These are phyloP conservation scores for Oncorhynchus kisutch DNA, from an alignment of 2,113 vertebrate genomes.

Conservation along the genomic window DNA sequence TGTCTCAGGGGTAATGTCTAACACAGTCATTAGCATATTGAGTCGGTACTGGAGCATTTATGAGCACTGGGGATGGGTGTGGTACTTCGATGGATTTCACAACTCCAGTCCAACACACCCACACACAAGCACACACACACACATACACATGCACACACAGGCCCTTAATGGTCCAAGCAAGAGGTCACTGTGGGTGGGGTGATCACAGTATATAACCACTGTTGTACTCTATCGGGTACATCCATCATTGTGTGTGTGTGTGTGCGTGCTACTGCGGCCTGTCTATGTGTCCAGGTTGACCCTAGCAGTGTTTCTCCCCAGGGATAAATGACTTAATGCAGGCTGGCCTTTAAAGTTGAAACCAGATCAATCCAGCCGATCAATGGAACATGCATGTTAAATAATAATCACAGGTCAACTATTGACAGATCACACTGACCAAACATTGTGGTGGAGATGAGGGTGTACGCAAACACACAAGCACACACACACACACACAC, in stretches of 20 bases:
- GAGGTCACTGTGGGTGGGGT: neutral
- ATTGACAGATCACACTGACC: constrained; percentile 53
- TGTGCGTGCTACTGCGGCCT: neutral
- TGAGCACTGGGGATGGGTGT: neutral
- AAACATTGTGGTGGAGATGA: neutral
- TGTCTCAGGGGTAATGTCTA: too few species aligned
- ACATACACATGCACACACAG: neutral
- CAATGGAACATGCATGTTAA: constrained; percentile 76
- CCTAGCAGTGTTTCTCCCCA: constrained; percentile 60
- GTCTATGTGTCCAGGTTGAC: constrained; percentile 30
- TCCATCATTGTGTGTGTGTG: constrained; percentile 32
- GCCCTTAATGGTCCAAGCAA: neutral
- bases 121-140: neutral
- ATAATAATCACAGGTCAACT: constrained; percentile 76
- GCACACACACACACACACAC: constrained; percentile 21
- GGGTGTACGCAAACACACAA: constrained; percentile 13
- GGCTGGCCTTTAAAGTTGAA: constrained; percentile 69
- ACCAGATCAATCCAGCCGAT: constrained; percentile 68
- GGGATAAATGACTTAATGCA: constrained; percentile 69
- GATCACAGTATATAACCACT: neutral
- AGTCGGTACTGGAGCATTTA: too few species aligned
- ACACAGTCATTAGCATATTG: too few species aligned
- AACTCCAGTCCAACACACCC: too few species aligned
- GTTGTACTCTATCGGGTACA: constrained; percentile 4
- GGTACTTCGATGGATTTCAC: neutral